Base-by-base conservation (phyloP, 2,888 invertebrate genomes). In the Argynnis bischoffii region DNA sequence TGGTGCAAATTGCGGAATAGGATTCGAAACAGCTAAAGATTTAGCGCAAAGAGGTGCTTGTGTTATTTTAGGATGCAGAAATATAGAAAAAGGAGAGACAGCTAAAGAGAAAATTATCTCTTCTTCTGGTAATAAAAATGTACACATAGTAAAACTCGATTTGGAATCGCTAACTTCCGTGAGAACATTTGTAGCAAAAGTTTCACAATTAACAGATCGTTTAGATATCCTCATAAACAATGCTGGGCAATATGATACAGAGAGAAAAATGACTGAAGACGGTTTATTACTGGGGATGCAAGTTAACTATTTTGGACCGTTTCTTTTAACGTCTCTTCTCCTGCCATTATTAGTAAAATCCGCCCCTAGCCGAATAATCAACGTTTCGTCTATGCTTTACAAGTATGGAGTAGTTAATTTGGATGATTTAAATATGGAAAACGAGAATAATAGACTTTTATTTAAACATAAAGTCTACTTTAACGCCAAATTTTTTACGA, bases 1-100 rank as follows among this genome's bases (percentile, higher is more conserved):
- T 35, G 98, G 97, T 46, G 96, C 96, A 63, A 97, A 96, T 74
- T 94, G 95, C 73, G 97, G 97, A 11, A 96, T 96, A 77, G 97
- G 96, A 46, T 95, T 94, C 77, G 95, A 96, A 82, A 95, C 96
- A 0, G 94, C 95, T 0, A 92, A 92, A 72, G 94, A 95, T 77
- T 78, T 96, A 57, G 96, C 96, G 0, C 93, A 92, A 70, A 91
- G 95, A 77, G 96, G 96, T 18, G 97, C 96, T 0, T 93, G 94
- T 65, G 93, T 97, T 8, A 95, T 97, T 57, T 93, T 97, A 93
- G 97, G 96, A 0, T 97, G 97, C 82, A 93, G 97, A 73, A 95
- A 96, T 80, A 79, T 95, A 71, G 94, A 94, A 63, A 93, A 93
- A 41, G 97, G 95, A 1, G 93, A 92, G 73, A 88, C 91, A 74